These are phyloP conservation scores for Chelidonichthys spinosus DNA, from an alignment of 2,797 vertebrate genomes.

Conservation along the genomic window DNA sequence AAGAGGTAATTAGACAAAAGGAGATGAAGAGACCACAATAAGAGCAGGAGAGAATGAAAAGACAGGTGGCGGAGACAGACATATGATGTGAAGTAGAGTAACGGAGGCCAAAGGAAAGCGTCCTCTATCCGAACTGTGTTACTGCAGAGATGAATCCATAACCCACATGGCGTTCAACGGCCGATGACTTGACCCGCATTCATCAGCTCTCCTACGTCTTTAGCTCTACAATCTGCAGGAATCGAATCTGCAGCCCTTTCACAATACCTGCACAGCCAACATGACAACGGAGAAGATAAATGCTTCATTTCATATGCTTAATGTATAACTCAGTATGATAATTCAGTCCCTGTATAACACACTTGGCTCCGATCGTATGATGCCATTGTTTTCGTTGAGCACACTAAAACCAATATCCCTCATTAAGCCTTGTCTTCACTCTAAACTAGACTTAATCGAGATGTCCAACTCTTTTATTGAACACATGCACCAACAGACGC, in stretches of 20 bases:
- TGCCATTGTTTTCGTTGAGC: slow-evolving; percentile 58
- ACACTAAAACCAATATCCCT: slow-evolving; percentile 60
- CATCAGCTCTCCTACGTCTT: slow-evolving; percentile 5
- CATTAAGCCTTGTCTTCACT: slow-evolving; percentile 58
- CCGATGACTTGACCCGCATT: slow-evolving; percentile 43
- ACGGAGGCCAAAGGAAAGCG: slow-evolving; percentile 25
- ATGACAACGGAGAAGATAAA: slow-evolving; percentile 37
- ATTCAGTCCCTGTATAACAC: slow-evolving; percentile 20
- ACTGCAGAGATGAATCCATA: slow-evolving; percentile 38
- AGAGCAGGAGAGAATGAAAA: slow-evolving; percentile 34
- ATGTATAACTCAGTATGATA: slow-evolving; percentile 51
- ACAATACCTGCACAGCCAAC: slow-evolving; percentile 10
- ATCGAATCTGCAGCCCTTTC: slow-evolving; percentile 2
- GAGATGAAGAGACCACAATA: slow-evolving; percentile 14
- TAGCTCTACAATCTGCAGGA: slow-evolving; percentile 11
- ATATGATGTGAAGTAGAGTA: slow-evolving; percentile 39
- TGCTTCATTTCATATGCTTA: slow-evolving; percentile 36
- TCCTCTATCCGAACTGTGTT: slow-evolving; percentile 8
- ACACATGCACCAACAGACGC: slow-evolving; percentile 49
- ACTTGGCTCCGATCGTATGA: slow-evolving; percentile 36
- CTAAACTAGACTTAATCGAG: slow-evolving; percentile 70
- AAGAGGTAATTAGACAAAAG: slow-evolving; percentile 44
- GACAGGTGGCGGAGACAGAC: slow-evolving; percentile 34
- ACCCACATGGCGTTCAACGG: slow-evolving; percentile 25
- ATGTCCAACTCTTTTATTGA: slow-evolving; percentile 56